These are phyloP conservation scores for Gymnogyps californianus DNA, from an alignment of 2,113 vertebrate genomes.

Conservation along the genomic window DNA sequence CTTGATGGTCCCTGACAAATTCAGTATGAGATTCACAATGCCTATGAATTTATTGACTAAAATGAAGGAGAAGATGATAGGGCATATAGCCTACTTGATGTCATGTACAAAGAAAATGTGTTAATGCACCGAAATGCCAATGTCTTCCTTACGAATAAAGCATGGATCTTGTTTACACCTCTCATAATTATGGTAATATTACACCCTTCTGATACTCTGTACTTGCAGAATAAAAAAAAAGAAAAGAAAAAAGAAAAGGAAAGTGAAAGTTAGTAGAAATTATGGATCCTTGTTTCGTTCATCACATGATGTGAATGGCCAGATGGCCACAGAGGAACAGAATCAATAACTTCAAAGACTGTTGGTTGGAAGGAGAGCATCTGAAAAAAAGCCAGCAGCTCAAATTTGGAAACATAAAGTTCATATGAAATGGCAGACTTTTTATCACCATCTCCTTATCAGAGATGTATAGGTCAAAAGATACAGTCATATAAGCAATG, in stretches of 20 bases:
- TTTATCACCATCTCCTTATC: neutral
- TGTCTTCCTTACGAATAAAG: neutral
- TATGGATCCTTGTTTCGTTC: neutral
- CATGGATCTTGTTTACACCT: neutral
- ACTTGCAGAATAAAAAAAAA: neutral
- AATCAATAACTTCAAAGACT: neutral
- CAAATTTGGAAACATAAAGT: neutral
- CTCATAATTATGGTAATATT: neutral
- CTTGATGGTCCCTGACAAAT: neutral
- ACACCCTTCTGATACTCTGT: neutral
- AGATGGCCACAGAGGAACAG: neutral
- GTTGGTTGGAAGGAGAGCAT: neutral
- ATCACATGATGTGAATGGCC: neutral
- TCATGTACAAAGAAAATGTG: neutral
- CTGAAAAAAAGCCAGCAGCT: neutral
- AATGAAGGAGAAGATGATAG: neutral
- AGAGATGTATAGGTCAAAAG: neutral
- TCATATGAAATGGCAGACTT: neutral
- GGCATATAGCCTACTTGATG: neutral
- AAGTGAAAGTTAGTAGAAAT: neutral
- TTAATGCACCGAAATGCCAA: neutral
- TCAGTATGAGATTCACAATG: neutral
- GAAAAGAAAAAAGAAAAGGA: neutral
- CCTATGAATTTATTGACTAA: neutral
- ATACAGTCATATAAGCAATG: neutral